These are phyloP conservation scores for Antechinus flavipes DNA, from an alignment of 2,113 vertebrate species.

Conservation along the genomic window DNA sequence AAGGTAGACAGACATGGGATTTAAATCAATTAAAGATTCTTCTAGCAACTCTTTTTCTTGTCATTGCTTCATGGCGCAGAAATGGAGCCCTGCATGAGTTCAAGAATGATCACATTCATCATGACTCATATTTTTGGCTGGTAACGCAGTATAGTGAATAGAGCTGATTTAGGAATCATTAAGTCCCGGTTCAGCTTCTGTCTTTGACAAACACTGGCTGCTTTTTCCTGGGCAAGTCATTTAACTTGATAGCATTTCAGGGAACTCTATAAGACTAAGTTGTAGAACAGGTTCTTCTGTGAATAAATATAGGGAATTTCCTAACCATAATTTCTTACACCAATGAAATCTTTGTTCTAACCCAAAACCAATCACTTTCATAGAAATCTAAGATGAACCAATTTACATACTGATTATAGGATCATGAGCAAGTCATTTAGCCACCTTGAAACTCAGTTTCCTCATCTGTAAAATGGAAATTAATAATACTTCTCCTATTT, in stretches of 20 bases:
- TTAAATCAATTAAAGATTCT: conserved; percentile 23
- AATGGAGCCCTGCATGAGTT: background rate
- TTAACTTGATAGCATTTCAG: background rate
- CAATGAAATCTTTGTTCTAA: background rate
- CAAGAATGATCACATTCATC: background rate
- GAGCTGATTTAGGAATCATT: background rate
- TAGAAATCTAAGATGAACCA: background rate
- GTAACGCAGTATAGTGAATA: background rate
- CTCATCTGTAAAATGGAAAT: background rate
- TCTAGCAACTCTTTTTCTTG: background rate
- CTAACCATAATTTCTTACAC: background rate
- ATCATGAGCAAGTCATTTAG: background rate
- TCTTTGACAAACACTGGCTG: background rate
- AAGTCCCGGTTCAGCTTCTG: background rate
- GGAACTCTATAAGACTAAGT: background rate
- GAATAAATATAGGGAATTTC: background rate
- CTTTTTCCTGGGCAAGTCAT: background rate
- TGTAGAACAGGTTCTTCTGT: background rate
- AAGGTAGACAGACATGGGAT: conserved; percentile 13
- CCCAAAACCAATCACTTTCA: background rate
- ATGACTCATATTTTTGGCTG: background rate
- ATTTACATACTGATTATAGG: background rate
- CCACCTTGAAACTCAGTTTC: background rate
- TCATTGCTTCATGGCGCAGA: background rate
- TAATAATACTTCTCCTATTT: background rate